Evolutionary conservation across 1,140 invertebrate species (phyloP), one percentile per base, ranked within the genome.

Genomic region (Drosophila nikananu): DNA sequence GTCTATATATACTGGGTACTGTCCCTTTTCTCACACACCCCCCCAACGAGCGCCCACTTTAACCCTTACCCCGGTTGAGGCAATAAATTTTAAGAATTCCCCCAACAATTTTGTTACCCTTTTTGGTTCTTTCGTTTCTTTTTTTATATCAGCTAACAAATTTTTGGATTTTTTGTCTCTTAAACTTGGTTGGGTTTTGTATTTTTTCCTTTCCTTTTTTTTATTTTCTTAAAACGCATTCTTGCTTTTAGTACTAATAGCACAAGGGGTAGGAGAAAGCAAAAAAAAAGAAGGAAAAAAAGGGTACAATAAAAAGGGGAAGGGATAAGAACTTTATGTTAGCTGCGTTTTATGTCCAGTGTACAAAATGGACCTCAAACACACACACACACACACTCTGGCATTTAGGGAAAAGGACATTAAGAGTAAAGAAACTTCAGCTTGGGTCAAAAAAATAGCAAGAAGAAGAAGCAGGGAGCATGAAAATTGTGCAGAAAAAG

Each of bases 81-180:
- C 25, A 67, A 80, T 80, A 80, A 80, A 80, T 80, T 79, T 79
- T 44, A 60, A 65, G 68, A 80, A 76, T 79, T 79, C 61, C 60
- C 57, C 61, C 46, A 55, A 63, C 68, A 61, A 80, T 73, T 66
- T 73, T 32, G 61, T 44, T 61, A 80, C 62, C 77, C 52, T 57
- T 80, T 72, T 77, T 63, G n/a, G n/a, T 23, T 55, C 4, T 8
- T 17, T 17, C 2, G 0, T 13, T 7, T 19, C n/a, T 54, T 70
- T 71, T 71, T 71, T 71, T 70, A 23, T 67, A 51, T 42, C 17
- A 35, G 37, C 61, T 32, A 37, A 44, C 62, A 67, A 70, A 70
- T 44, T 70, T 70, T 70, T 70, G 46, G 48, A 44, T 48, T 60
- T 78, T 58, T 79, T 78, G 51, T 55, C 42, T 44, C 57, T 54